These are phyloP conservation scores for Hedya salicella DNA, from an alignment of 2,888 invertebrate species.

Conservation along the genomic window DNA sequence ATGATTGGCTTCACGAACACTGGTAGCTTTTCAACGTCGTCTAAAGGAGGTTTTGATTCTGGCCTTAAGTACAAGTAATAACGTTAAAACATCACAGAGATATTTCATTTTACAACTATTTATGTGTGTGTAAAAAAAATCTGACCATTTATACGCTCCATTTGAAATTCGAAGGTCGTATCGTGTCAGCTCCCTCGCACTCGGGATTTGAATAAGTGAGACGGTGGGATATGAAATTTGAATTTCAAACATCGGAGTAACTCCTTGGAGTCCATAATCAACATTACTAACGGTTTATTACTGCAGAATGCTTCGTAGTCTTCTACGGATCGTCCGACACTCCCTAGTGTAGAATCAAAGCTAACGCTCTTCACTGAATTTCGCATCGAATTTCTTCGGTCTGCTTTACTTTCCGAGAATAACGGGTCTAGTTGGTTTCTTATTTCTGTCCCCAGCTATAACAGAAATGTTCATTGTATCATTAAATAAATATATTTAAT, in stretches of 20 bases:
- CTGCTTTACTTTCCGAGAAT: slow-evolving; percentile 51
- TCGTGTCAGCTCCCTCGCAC: no score
- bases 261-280: not conserved
- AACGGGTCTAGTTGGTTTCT: slow-evolving; percentile 68
- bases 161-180: no score
- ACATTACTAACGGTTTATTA: slow-evolving; percentile 22
- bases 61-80: not conserved
- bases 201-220: no score
- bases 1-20: slow-evolving; percentile 62
- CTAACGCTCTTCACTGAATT: slow-evolving; percentile 40
- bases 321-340: not conserved
- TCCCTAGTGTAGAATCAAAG: slow-evolving; percentile 14
- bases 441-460: slow-evolving; percentile 69
- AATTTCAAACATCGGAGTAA: no score
- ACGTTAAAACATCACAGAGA: not conserved
- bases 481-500: no score
- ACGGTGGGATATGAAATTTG: no score
- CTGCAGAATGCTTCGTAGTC: slow-evolving; percentile 8
- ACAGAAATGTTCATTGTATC: not conserved
- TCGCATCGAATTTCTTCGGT: slow-evolving; percentile 27
- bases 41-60: not conserved
- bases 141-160: no score
- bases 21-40: slow-evolving; percentile 53
- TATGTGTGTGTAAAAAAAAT: no score
- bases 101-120: no score